Conservation (phyloP, 2,113 vertebrate species). For the Varanus komodoensis region DNA sequence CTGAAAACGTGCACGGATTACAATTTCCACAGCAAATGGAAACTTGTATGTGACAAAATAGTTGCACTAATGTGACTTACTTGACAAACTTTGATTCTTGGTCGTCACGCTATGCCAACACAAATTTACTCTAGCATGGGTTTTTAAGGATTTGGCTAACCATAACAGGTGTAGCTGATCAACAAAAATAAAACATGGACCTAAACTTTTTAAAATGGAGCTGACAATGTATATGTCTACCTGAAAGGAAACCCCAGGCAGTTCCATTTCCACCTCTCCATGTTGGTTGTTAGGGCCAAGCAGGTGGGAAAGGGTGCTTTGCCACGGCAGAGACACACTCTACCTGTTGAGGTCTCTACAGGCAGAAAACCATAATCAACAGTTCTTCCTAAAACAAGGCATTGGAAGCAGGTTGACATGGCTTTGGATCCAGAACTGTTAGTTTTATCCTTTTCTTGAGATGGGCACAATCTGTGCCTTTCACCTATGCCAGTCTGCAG, state of each 20-base stretch:
- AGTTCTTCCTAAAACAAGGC: not conserved
- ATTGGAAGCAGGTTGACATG: too few relatives aligned
- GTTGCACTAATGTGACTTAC: conserved; percentile 81
- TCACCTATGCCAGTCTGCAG: not conserved
- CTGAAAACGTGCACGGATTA: conserved; percentile 67
- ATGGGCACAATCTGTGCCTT: not conserved
- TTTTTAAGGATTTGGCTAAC: not conserved
- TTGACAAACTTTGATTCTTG: conserved; percentile 15
- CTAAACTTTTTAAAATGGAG: not conserved
- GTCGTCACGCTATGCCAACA: not conserved
- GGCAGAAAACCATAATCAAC: not conserved
- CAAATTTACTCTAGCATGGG: not conserved
- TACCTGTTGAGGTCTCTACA: too few relatives aligned
- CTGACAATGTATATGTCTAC: not conserved
- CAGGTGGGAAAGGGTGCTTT: too few relatives aligned
- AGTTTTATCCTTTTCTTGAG: not conserved
- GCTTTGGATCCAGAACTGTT: too few relatives aligned
- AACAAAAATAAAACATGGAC: conserved; percentile 3
- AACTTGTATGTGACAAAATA: conserved; percentile 83
- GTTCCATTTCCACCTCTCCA: not conserved
- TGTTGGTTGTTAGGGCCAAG: too few relatives aligned
- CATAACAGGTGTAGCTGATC: too few relatives aligned
- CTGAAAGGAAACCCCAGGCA: not conserved
- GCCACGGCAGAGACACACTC: too few relatives aligned
- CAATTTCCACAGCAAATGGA: conserved; percentile 77